phyloP scores from a whole-genome alignment of 1,140 invertebrate species.

The Ericerus pela region DNA sequence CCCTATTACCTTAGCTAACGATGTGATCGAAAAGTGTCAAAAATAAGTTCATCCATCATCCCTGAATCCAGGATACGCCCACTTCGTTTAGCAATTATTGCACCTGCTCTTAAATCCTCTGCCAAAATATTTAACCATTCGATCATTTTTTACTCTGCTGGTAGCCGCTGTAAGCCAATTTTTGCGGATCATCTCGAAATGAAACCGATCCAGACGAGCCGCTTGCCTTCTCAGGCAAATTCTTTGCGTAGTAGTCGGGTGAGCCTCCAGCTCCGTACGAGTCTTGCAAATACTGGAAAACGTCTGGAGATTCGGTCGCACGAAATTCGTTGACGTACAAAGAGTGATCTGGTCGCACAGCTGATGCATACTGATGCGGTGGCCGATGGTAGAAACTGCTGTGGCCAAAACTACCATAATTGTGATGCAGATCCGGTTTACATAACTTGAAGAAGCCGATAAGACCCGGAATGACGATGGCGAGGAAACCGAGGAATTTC shows the following conservation, averaged over 20 bases:
- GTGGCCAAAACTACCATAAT: constrained; percentile 33
- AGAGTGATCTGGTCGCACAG: background rate
- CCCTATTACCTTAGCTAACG: too few relatives aligned
- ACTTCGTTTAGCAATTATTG: too few relatives aligned
- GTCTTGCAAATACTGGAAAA: constrained; percentile 11
- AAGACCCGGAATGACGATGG: constrained; percentile 53
- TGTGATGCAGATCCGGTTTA: constrained; percentile 35
- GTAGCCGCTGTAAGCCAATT: constrained; percentile 26
- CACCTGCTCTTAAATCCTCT: too few relatives aligned
- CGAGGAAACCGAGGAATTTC: constrained; percentile 60
- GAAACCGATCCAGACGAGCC: constrained; percentile 5
- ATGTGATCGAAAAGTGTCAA: too few relatives aligned
- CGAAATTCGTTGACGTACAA: constrained; percentile 37
- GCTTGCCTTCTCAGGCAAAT: background rate
- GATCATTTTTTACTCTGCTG: too few relatives aligned
- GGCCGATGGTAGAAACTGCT: constrained; percentile 29
- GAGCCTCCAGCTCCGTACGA: background rate
- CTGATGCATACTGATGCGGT: constrained; percentile 9
- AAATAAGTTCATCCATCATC: too few relatives aligned
- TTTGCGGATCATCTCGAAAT: constrained; percentile 13
- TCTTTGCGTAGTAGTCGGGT: constrained; percentile 3
- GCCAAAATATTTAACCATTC: too few relatives aligned
- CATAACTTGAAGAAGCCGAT: constrained; percentile 69
- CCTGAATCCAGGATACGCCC: too few relatives aligned
- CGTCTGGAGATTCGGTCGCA: constrained; percentile 26